Base-by-base conservation (phyloP, 2,888 invertebrate species). In the Sarcophaga carnaria region DNA sequence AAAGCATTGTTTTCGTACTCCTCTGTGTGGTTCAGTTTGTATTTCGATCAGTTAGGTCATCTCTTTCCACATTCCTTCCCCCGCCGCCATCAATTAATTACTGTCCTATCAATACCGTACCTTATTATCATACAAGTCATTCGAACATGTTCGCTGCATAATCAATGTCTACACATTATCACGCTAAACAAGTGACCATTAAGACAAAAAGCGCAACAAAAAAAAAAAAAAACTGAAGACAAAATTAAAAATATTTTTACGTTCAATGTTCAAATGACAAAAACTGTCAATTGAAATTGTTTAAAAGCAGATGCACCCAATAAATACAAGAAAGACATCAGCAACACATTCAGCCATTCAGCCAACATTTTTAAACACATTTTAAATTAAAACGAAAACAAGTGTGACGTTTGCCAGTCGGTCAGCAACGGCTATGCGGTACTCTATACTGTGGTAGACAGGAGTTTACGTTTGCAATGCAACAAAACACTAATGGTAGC, bases 231-330 rank as follows among this genome's bases (percentile, higher is more conserved):
- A 22, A 1, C 22, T 22, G 22, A 22, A 22, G 22, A 37, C n/a
- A 75, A 72, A 1, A n/a, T 22, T 3, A 25, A 25, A 75, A 69
- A 79, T 70, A 79, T 84, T 79, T 79, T n/a, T 63, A 60, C 71
- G 45, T 27, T 66, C 82, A 79, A 82, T 82, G 86, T 83, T 85
- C 71, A 86, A 79, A 82, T 86, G 82, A 86, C 86, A 86, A 86
- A 54, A 86, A 79, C 79, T 86, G 86, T 83, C 86, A 86, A 86
- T 83, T 86, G 79, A 82, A 86, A 80, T 86, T 82, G 64, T 80
- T 86, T 62, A 63, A 79, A 76, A 54, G 82, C 82, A 86, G 86
- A 82, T 86, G 86, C 82, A 67, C 14, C 64, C 49, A 25, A 62
- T 14, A 25, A 74, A 54, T 54, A 54, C 2, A 62, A 71, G 12